These are phyloP conservation scores for Pollimyrus isidori DNA, from an alignment of 2,113 vertebrate genomes.

Conservation along the genomic window DNA sequence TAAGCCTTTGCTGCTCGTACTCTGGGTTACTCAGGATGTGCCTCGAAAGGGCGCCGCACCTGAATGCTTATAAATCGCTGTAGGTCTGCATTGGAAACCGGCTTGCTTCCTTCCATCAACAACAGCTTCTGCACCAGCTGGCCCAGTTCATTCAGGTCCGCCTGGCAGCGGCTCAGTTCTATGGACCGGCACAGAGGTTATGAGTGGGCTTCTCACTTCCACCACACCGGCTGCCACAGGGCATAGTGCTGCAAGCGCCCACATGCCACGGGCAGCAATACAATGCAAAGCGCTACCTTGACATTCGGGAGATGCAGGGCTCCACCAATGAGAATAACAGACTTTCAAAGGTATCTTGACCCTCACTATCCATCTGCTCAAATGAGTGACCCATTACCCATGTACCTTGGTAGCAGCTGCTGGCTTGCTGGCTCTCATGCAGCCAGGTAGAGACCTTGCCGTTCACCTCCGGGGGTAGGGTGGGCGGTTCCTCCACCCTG, in stretches of 20 bases:
- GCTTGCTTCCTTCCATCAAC: slow-evolving; percentile 65
- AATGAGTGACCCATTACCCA: not conserved
- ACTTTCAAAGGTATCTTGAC: not conserved
- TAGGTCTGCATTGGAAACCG: slow-evolving; percentile 49
- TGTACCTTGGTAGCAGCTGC: slow-evolving; percentile 73
- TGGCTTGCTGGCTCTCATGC: slow-evolving; percentile 63
- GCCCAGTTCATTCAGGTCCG: slow-evolving; percentile 71
- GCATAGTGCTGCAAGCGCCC: not conserved
- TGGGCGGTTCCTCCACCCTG: slow-evolving; percentile 11
- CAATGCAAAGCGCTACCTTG: not conserved
- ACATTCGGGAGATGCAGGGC: not conserved
- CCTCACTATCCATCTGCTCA: not conserved
- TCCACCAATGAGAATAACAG: not conserved
- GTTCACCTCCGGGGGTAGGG: slow-evolving; percentile 30
- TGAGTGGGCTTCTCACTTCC: not conserved
- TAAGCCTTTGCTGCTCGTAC: not conserved
- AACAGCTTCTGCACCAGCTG: slow-evolving; percentile 75
- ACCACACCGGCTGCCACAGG: not conserved
- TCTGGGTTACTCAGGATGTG: not conserved
- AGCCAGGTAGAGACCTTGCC: slow-evolving; percentile 64
- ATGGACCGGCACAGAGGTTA: not conserved
- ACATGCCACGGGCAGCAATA: not conserved
- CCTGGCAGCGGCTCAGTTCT: slow-evolving; percentile 76
- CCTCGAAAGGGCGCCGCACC: slow-evolving; percentile 16
- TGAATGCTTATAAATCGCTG: slow-evolving; percentile 39